Evolutionary conservation across 2,113 vertebrate genomes (phyloP).

Genomic region (Cettia cetti): DNA sequence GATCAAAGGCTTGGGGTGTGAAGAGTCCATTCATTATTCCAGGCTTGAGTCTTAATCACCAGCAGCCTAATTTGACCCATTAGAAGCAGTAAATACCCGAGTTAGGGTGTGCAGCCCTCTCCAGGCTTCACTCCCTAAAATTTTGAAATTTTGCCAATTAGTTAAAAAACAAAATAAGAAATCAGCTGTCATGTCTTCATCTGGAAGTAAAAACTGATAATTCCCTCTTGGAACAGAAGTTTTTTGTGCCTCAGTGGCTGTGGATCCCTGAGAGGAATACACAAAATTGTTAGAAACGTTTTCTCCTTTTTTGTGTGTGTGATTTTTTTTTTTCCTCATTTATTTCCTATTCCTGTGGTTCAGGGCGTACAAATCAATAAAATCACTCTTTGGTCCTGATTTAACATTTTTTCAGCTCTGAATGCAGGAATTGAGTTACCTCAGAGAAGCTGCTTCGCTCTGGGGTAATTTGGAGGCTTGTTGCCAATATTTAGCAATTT

Average conservation of each 20-base stretch:
- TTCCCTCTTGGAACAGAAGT: not conserved
- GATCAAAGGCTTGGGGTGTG: not conserved
- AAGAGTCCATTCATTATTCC: not conserved
- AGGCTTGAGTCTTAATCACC: not conserved
- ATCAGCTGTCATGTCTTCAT: not conserved
- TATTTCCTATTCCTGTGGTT: not conserved
- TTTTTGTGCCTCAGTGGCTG: not conserved
- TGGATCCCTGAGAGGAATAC: not conserved
- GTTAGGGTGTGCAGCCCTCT: not conserved
- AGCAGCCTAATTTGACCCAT: not conserved
- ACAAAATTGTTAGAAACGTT: not conserved
- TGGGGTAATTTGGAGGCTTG: not conserved
- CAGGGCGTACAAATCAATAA: not conserved
- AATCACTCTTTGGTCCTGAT: not conserved
- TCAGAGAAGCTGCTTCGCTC: not conserved
- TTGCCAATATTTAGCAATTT: not conserved
- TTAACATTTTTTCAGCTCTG: not conserved
- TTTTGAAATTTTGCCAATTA: not conserved
- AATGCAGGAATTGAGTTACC: not conserved
- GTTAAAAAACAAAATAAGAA: not conserved
- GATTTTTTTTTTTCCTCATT: not conserved
- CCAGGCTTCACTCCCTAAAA: not conserved
- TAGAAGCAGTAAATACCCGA: not conserved
- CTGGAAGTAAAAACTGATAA: not conserved
- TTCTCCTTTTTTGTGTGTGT: not conserved